Conservation (phyloP, 1,140 invertebrate species). For the Agraylea sexmaculata region DNA sequence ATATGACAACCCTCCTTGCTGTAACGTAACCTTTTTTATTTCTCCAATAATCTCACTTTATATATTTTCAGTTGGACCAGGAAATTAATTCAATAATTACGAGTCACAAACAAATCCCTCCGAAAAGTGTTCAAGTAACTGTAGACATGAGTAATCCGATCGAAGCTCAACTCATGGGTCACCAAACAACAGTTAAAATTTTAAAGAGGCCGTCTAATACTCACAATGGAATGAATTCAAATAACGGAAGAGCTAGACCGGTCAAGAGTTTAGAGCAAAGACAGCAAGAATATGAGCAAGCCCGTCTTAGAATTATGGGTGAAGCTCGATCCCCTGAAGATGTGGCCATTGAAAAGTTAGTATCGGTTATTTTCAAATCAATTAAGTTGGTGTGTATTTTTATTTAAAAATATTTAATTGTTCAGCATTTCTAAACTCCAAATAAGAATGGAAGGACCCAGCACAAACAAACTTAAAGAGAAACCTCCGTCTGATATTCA, state of each 20-base stretch:
- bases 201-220: constrained; percentile 54
- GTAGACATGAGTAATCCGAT: constrained; percentile 10
- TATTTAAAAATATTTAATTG: constrained; percentile 21
- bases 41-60: not conserved
- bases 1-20: constrained; percentile 14
- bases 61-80: constrained; percentile 13
- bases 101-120: not conserved
- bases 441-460: constrained; percentile 16
- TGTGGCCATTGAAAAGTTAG: constrained; percentile 48
- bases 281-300: constrained; percentile 79
- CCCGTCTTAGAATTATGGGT: constrained; percentile 69
- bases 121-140: constrained; percentile 5
- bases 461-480: constrained; percentile 16
- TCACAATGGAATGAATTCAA: constrained; percentile 21
- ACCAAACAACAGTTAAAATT: constrained; percentile 70
- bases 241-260: constrained; percentile 51
- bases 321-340: constrained; percentile 68
- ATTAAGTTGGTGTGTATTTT: constrained; percentile 8
- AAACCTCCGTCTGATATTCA: constrained; percentile 13
- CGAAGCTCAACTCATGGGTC: constrained; percentile 22
- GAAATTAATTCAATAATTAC: not conserved
- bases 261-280: constrained; percentile 76
- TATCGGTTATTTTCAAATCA: constrained; percentile 24
- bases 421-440: constrained; percentile 17
- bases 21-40: not conserved